Evolutionary conservation across 2,113 vertebrate genomes (phyloP).

Genomic region (Narcine bancroftii): DNA sequence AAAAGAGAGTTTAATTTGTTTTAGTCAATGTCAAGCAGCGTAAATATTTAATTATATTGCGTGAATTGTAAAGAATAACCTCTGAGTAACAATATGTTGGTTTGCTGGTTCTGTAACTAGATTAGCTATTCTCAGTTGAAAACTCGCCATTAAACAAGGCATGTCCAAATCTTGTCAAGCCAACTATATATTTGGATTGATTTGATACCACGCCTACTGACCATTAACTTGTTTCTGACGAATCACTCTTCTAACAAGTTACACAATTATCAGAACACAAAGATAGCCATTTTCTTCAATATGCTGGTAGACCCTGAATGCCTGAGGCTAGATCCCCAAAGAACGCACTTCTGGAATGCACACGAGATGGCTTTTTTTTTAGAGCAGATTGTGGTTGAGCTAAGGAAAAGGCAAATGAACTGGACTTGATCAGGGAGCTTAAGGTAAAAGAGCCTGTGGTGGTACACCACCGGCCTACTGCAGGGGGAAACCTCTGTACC

Average conservation of each 20-base stretch:
- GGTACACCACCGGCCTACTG: too few relatives aligned
- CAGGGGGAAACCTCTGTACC: too few relatives aligned
- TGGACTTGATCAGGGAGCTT: too few relatives aligned
- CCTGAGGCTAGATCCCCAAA: too few relatives aligned
- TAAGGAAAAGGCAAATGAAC: too few relatives aligned
- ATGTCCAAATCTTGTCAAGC: neutral
- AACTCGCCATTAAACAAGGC: neutral
- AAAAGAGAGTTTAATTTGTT: neutral
- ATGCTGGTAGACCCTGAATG: too few relatives aligned
- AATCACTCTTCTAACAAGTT: neutral
- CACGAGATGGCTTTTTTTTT: too few relatives aligned
- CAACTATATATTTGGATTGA: neutral
- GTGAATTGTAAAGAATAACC: neutral
- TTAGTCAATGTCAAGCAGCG: neutral
- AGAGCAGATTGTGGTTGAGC: too few relatives aligned
- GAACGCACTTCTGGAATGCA: too few relatives aligned
- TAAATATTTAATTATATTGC: neutral
- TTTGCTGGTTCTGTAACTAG: neutral
- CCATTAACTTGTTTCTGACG: neutral
- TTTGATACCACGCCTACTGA: neutral
- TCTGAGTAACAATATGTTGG: neutral
- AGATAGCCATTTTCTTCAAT: too few relatives aligned
- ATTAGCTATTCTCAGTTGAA: neutral
- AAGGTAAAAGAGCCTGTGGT: too few relatives aligned
- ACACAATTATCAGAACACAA: neutral